Percentiles rank a stretch among this genome's conserved stretches.
These are phyloP conservation scores for Philotrypesis tridentata DNA, from an alignment of 1,140 invertebrate species.

Conservation along the genomic window DNA sequence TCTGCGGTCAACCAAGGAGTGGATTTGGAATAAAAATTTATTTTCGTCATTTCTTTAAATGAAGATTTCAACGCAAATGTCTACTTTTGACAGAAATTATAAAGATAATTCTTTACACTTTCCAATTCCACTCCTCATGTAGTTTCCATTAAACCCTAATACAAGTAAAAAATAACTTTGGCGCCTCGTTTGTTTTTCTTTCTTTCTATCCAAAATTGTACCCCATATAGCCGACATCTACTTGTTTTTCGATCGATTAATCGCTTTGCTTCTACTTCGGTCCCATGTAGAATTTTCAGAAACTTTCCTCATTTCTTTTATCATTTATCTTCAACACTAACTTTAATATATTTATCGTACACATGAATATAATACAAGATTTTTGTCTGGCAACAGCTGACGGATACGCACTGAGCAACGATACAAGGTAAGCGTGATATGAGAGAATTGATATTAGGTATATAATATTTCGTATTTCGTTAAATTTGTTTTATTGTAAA, in stretches of 20 bases:
- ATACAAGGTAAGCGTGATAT: slow-evolving; percentile 66
- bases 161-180: slow-evolving; percentile 44
- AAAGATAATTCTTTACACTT: slow-evolving; percentile 31
- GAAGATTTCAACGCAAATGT: background rate
- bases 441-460: slow-evolving; percentile 49
- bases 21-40: background rate
- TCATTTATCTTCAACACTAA: slow-evolving; percentile 27
- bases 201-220: slow-evolving; percentile 42
- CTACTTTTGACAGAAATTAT: background rate
- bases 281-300: slow-evolving; percentile 44
- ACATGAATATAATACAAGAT: slow-evolving; percentile 59
- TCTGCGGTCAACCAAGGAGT: background rate
- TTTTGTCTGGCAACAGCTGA: slow-evolving; percentile 54
- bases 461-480: slow-evolving; percentile 31
- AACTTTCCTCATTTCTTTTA: slow-evolving; percentile 21
- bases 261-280: slow-evolving; percentile 38
- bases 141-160: slow-evolving; percentile 16
- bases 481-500: slow-evolving; percentile 55
- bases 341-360: slow-evolving; percentile 56
- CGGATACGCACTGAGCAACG: slow-evolving; percentile 58
- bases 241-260: slow-evolving; percentile 35
- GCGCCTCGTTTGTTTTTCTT: background rate
- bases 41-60: background rate
- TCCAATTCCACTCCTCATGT: slow-evolving; percentile 30
- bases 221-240: slow-evolving; percentile 36